Conservation (phyloP, 2,888 invertebrate genomes). For the Dermolepida albohirtum region DNA sequence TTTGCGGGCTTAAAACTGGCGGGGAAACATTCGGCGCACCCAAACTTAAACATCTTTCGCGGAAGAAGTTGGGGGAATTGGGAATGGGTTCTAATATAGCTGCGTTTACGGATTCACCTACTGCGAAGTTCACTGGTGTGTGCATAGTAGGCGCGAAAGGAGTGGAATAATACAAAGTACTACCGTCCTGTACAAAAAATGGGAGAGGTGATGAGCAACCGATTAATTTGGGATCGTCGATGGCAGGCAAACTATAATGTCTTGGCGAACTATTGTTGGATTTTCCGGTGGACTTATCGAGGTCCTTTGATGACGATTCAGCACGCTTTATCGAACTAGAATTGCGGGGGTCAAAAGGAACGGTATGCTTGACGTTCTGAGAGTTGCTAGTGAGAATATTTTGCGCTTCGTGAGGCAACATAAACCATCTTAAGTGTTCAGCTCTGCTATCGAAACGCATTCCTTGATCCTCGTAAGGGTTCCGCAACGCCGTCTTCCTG, state of each 20-base stretch:
- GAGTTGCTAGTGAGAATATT: conserved; percentile 79
- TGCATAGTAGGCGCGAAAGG: conserved; percentile 52
- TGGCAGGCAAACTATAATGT: conserved; percentile 77
- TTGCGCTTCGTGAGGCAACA: conserved; percentile 89
- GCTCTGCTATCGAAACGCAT: conserved; percentile 77
- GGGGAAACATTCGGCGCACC: conserved; percentile 67
- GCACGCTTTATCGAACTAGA: conserved; percentile 30
- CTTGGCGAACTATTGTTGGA: conserved; percentile 71
- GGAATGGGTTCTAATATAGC: conserved; percentile 53
- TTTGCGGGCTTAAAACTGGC: conserved; percentile 72
- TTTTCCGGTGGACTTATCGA: conserved; percentile 62
- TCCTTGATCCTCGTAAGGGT: conserved; percentile 79
- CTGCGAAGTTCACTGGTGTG: conserved; percentile 74
- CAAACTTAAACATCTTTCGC: conserved; percentile 76
- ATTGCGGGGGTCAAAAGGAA: conserved; percentile 76
- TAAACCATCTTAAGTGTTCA: conserved; percentile 85
- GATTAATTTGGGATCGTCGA: conserved; percentile 68
- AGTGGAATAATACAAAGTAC: conserved; percentile 54
- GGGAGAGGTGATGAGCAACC: conserved; percentile 63
- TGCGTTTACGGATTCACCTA: conserved; percentile 72
- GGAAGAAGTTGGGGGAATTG: conserved; percentile 53
- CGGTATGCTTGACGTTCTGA: conserved; percentile 80
- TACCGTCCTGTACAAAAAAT: conserved; percentile 62
- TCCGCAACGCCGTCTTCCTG: conserved; percentile 80
- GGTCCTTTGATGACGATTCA: conserved; percentile 25